Base-by-base conservation (phyloP, 2,797 vertebrate species). In the Semotilus atromaculatus region DNA sequence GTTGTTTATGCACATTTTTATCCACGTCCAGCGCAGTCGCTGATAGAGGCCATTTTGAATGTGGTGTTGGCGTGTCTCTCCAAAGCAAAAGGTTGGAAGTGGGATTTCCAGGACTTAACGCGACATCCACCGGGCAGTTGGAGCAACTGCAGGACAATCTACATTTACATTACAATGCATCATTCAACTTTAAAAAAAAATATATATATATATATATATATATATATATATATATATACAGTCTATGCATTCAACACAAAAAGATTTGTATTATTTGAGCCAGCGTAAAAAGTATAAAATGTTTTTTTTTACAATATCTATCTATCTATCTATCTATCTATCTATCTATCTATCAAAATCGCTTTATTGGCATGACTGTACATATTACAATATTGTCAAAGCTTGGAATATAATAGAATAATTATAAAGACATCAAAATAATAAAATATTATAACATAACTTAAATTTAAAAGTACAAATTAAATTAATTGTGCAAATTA, bases 41-140 rank as follows among this genome's bases (percentile, higher is more conserved):
- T 75, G 87, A 82, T 88, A 88, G 76, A 86, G 90, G 94, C 94
- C 94, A 95, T 95, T 91, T 95, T 95, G 92, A 93, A 93, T 93
- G 85, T 85, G 83, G 72, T 93, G 93, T 94, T 93, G 94, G 94
- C 93, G 93, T 38, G 64, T 62, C 73, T 87, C 75, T 77, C 53
- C 82, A 51, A 36, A 51, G 34, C 76, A 4, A 80, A 64, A 43
- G 51, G 34, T 79, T 13, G n/a, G 66, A 88, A 67, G 13, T 43
- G 53, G 64, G 71, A 83, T 82, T 64, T 23, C n/a, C 48, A 76
- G 72, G 85, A 66, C 10, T 38, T 60, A 70, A 73, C 80, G 90
- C 23, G 93, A 86, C 93, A 40, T 81, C 88, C 23, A 11, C 0
- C 0, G 94, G 82, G 2, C 38, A 26, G 0, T 4, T 1, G 0